Conservation (phyloP, 1,140 invertebrate genomes). For the Cataglyphis hispanica region DNA sequence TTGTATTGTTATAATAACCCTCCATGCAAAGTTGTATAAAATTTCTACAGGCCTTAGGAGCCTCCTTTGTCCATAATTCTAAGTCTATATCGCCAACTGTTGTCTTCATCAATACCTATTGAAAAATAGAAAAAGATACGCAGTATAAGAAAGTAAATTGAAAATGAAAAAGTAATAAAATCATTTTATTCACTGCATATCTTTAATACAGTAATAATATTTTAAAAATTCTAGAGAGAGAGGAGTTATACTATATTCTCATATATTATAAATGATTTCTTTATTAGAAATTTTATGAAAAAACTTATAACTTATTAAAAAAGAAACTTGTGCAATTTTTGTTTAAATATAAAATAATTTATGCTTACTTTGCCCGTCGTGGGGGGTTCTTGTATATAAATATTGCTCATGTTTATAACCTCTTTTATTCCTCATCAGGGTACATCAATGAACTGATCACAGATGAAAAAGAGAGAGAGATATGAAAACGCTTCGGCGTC, state of each 20-base stretch:
- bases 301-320: background rate
- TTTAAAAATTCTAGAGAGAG: slow-evolving; percentile 32
- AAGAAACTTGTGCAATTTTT: background rate
- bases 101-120: slow-evolving; percentile 95
- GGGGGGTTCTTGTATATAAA: slow-evolving; percentile 98
- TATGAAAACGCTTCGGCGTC: background rate
- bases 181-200: background rate
- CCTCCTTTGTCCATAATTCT: slow-evolving; percentile 98
- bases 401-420: slow-evolving; percentile 91
- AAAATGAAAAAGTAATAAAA: slow-evolving; percentile 34
- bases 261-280: background rate
- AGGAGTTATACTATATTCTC: slow-evolving; percentile 28
- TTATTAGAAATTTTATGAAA: background rate
- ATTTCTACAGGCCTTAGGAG: slow-evolving; percentile 97
- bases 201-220: slow-evolving; percentile 46
- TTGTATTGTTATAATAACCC: slow-evolving; percentile 97
- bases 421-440: background rate
- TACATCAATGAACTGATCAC: too few relatives aligned
- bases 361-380: slow-evolving; percentile 95
- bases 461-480: too few relatives aligned
- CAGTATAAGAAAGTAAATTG: slow-evolving; percentile 45
- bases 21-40: slow-evolving; percentile 99
- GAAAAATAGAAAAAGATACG: background rate
- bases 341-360: slow-evolving; percentile 4
- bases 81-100: slow-evolving; percentile 98